phyloP scores from a whole-genome alignment of 2,797 vertebrate genomes.

The Thalassophryne amazonica region DNA sequence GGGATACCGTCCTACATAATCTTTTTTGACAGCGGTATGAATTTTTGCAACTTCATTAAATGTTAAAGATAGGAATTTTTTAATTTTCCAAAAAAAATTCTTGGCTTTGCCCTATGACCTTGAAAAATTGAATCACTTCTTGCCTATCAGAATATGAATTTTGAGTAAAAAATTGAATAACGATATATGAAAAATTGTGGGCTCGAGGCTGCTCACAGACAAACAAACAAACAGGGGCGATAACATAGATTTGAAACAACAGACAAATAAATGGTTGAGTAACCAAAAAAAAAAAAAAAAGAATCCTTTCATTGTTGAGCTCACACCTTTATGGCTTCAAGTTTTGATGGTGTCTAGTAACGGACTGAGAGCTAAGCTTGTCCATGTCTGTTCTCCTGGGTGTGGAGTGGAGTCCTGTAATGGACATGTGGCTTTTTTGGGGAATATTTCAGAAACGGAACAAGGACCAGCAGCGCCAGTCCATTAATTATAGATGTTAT shows the following conservation, averaged over 20 bases:
- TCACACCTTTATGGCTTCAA: slow-evolving; percentile 12
- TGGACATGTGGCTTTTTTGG: slow-evolving; percentile 38
- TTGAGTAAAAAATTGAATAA: no score
- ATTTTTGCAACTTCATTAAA: no score
- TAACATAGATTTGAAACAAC: slow-evolving; percentile 38
- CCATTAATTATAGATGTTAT: slow-evolving; percentile 68
- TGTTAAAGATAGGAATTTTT: no score
- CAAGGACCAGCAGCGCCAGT: slow-evolving; percentile 61
- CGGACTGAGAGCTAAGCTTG: slow-evolving; percentile 14
- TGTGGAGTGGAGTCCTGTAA: slow-evolving; percentile 40
- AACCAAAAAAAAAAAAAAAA: slow-evolving; percentile 32
- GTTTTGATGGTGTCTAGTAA: slow-evolving; percentile 33
- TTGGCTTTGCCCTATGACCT: no score
- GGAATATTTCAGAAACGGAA: slow-evolving; percentile 40
- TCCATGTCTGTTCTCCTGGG: slow-evolving; percentile 23
- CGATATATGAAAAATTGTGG: no score
- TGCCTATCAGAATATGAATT: no score
- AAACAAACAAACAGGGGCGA: no score
- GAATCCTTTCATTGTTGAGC: slow-evolving; percentile 24
- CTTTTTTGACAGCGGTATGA: no score
- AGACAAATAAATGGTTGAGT: slow-evolving; percentile 29
- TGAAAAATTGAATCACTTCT: no score
- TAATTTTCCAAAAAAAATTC: no score
- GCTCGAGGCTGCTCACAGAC: no score
- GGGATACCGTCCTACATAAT: no score